phyloP scores from a whole-genome alignment of 2,888 invertebrate species.

The Patella pellucida region DNA sequence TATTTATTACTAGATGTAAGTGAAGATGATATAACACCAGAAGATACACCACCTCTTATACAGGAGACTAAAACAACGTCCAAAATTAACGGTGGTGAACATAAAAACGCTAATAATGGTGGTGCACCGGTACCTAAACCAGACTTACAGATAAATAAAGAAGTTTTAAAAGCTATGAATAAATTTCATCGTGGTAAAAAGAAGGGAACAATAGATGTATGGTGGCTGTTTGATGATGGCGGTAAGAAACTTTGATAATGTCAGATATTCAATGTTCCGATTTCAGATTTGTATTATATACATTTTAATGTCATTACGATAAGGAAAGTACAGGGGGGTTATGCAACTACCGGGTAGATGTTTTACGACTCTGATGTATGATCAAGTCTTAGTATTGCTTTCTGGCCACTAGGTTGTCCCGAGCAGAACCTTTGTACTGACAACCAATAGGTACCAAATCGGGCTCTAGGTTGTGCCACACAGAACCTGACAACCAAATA shows the following conservation, averaged over 20 bases:
- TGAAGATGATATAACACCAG: constrained; percentile 36
- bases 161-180: constrained; percentile 39
- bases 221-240: constrained; percentile 98
- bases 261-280: background rate
- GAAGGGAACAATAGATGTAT: constrained; percentile 91
- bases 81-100: constrained; percentile 16
- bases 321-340: no score
- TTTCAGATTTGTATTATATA: background rate
- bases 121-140: background rate
- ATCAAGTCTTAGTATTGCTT: no score
- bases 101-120: constrained; percentile 8
- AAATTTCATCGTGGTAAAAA: constrained; percentile 73
- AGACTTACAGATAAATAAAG: constrained; percentile 22
- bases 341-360: no score
- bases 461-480: no score
- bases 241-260: constrained; percentile 75
- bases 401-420: no score
- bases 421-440: no score
- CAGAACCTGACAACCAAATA: no score
- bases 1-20: constrained; percentile 25
- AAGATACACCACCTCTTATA: constrained; percentile 22
- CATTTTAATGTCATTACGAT: no score
- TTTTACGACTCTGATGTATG: no score
- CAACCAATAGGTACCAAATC: no score
- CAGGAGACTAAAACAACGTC: background rate